phyloP scores from a whole-genome alignment of 2,888 invertebrate genomes.

The Orthosia gracilis region DNA sequence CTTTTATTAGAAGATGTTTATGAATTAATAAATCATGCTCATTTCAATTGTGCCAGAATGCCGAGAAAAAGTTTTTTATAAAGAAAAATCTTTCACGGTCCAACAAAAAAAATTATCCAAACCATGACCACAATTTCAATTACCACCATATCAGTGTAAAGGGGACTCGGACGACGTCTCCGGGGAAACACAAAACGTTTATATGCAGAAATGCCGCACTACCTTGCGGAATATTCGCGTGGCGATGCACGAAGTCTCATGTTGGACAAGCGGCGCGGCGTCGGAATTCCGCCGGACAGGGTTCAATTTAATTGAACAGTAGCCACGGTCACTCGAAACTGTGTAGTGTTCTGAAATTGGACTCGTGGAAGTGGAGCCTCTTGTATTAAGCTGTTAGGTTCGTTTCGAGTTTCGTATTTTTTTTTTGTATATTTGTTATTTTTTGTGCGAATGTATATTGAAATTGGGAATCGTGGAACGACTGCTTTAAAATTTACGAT shows the following conservation, averaged over 20 bases:
- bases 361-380: constrained; percentile 39
- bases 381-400: constrained; percentile 28
- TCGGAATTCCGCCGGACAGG: constrained; percentile 60
- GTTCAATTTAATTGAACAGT: constrained; percentile 75
- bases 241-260: constrained; percentile 54
- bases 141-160: constrained; percentile 40
- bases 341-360: constrained; percentile 69
- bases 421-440: constrained; percentile 10
- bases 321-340: constrained; percentile 65
- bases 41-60: too few relatives aligned
- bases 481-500: background rate
- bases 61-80: too few relatives aligned
- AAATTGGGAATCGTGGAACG: background rate
- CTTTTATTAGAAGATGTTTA: too few relatives aligned
- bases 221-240: constrained; percentile 57
- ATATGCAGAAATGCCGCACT: constrained; percentile 59
- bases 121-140: constrained; percentile 41
- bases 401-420: background rate
- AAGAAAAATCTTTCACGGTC: background rate
- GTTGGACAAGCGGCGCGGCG: constrained; percentile 59
- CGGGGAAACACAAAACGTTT: constrained; percentile 32
- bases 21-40: too few relatives aligned
- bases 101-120: background rate
- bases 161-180: constrained; percentile 3
- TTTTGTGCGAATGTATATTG: constrained; percentile 1